phyloP scores from a whole-genome alignment of 2,797 vertebrate genomes.

The Scarus forsteni region DNA sequence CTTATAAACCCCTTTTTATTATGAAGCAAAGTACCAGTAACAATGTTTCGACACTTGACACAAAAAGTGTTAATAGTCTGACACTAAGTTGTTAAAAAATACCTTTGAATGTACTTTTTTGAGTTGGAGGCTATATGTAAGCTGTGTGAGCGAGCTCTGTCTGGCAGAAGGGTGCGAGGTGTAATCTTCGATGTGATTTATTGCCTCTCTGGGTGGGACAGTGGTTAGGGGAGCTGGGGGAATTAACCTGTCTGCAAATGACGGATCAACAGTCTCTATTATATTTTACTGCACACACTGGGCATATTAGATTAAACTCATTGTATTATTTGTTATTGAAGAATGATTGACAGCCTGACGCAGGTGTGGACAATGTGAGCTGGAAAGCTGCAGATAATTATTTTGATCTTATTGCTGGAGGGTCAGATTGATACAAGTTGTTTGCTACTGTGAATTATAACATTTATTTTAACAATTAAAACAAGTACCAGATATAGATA shows the following conservation, averaged over 20 bases:
- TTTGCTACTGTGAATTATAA: no score
- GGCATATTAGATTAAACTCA: no score
- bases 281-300: background rate
- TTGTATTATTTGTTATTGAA: no score
- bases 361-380: no score
- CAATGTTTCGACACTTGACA: background rate
- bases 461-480: no score
- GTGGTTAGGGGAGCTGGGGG: constrained; percentile 17
- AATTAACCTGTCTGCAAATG: constrained; percentile 19
- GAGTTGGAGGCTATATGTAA: constrained; percentile 27
- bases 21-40: background rate
- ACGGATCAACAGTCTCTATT: constrained; percentile 12
- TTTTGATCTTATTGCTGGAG: no score
- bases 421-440: no score
- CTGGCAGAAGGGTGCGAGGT: constrained; percentile 73
- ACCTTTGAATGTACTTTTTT: constrained; percentile 17
- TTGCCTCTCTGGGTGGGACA: constrained; percentile 32
- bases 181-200: constrained; percentile 75
- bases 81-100: constrained; percentile 15
- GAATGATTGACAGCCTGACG: no score
- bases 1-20: no score
- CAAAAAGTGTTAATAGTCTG: background rate
- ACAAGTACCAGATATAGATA: no score
- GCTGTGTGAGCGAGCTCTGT: constrained; percentile 51
- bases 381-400: no score